Conservation (phyloP, 2,113 vertebrate genomes). For the Donacobius atricapilla region DNA sequence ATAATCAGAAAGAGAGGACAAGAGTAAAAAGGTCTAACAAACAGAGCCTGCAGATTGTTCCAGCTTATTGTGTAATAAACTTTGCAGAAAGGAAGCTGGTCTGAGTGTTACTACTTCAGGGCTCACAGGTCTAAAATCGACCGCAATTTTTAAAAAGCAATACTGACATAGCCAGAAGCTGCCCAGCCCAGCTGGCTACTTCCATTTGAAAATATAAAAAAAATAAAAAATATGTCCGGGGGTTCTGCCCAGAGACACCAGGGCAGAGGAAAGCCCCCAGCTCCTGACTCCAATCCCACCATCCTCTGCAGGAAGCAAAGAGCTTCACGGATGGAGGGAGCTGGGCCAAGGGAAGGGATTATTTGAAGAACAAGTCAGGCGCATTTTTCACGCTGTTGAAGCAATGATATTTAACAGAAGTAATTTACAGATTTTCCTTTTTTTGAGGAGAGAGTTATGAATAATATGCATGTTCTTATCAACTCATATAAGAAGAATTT, state of each 20-base stretch:
- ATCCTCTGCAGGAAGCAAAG: background rate
- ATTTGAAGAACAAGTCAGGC: background rate
- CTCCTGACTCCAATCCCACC: background rate
- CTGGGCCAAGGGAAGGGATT: background rate
- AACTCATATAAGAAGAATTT: background rate
- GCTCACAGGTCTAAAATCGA: background rate
- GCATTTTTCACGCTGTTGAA: background rate
- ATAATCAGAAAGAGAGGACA: background rate
- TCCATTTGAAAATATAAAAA: background rate
- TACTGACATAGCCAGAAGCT: background rate
- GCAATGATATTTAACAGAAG: background rate
- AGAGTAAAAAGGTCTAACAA: background rate
- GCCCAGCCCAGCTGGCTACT: background rate
- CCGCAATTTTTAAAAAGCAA: background rate
- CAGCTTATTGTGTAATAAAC: constrained; percentile 10
- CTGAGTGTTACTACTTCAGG: background rate
- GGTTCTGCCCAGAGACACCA: background rate
- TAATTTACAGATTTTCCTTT: background rate
- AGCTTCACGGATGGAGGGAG: background rate
- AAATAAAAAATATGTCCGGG: background rate
- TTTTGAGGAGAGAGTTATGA: background rate
- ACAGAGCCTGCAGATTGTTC: background rate
- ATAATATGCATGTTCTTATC: background rate
- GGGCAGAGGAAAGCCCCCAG: background rate
- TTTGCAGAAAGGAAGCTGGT: background rate